Evolutionary conservation across 1,140 invertebrate genomes (phyloP).

Genomic region (Rhopalosiphum padi): DNA sequence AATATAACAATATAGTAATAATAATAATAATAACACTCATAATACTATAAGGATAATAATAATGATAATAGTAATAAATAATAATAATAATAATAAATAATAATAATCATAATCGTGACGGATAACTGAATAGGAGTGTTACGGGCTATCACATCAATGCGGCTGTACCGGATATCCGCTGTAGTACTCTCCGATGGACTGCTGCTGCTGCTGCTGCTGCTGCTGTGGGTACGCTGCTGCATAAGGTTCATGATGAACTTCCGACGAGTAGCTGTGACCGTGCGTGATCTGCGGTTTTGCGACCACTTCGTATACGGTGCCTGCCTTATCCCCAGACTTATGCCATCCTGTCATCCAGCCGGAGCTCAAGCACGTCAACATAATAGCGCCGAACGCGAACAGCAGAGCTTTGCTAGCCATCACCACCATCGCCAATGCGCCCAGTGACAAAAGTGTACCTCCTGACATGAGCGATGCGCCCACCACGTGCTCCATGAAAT

Average conservation of each 20-base stretch:
- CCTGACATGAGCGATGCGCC: slow-evolving; percentile 67
- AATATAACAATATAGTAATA: neutral
- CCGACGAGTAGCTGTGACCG: slow-evolving; percentile 75
- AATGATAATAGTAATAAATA: neutral
- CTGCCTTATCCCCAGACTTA: slow-evolving; percentile 65
- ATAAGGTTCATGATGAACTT: slow-evolving; percentile 68
- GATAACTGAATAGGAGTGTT: neutral
- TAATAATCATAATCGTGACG: neutral
- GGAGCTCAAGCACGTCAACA: slow-evolving; percentile 71
- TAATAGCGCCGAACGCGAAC: slow-evolving; percentile 79
- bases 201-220: neutral
- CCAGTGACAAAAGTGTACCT: slow-evolving; percentile 74
- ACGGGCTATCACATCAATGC: neutral
- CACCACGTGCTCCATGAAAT: slow-evolving; percentile 63
- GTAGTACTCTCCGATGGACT: neutral
- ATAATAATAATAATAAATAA: neutral
- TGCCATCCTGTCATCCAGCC: slow-evolving; percentile 62
- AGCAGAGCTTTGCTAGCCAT: slow-evolving; percentile 82
- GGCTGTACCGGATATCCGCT: neutral
- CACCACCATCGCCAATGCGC: slow-evolving; percentile 74
- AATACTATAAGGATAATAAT: neutral
- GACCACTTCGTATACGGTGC: slow-evolving; percentile 83
- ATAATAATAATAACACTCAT: neutral
- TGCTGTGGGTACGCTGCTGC: neutral
- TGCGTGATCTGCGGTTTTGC: slow-evolving; percentile 78